These are phyloP conservation scores for Sisor rabdophorus DNA, from an alignment of 2,113 vertebrate genomes.

Conservation along the genomic window DNA sequence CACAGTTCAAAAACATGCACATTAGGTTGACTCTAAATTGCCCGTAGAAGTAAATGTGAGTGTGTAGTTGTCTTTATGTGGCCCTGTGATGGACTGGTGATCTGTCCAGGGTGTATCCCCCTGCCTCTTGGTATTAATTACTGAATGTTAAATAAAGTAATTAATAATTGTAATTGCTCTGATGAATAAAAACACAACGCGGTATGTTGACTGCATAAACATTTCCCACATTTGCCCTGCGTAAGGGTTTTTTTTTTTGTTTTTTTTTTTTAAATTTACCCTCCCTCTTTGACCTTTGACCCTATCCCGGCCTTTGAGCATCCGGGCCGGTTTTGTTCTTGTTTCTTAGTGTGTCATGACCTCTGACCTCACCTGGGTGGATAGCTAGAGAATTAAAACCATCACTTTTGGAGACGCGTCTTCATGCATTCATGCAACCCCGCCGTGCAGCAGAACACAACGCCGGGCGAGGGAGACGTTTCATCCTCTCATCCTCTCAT, in stretches of 20 bases:
- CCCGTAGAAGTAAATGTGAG: too few relatives aligned
- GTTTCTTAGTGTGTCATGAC: constrained; percentile 40
- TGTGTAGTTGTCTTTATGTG: too few relatives aligned
- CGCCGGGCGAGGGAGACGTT: not conserved
- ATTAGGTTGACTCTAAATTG: too few relatives aligned
- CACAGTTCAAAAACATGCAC: too few relatives aligned
- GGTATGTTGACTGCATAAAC: not conserved
- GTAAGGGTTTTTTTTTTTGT: too few relatives aligned
- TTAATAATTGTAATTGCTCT: not conserved
- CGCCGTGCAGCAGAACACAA: constrained; percentile 11
- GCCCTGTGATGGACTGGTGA: too few relatives aligned
- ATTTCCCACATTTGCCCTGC: not conserved
- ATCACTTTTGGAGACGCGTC: constrained; percentile 57
- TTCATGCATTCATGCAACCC: not conserved
- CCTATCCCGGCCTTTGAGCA: constrained; percentile 56
- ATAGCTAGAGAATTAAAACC: constrained; percentile 58
- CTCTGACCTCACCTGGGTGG: constrained; percentile 72
- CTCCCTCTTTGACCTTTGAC: constrained; percentile 64
- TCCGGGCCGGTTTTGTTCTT: constrained; percentile 58
- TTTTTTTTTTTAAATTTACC: too few relatives aligned
- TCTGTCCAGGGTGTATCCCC: too few relatives aligned
- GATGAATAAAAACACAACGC: not conserved
- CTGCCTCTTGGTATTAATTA: too few relatives aligned
- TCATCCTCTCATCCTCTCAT: not conserved
- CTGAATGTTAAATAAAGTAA: not conserved